Evolutionary conservation across 2,797 vertebrate genomes (phyloP).

Genomic region (Tadarida brasiliensis): DNA sequence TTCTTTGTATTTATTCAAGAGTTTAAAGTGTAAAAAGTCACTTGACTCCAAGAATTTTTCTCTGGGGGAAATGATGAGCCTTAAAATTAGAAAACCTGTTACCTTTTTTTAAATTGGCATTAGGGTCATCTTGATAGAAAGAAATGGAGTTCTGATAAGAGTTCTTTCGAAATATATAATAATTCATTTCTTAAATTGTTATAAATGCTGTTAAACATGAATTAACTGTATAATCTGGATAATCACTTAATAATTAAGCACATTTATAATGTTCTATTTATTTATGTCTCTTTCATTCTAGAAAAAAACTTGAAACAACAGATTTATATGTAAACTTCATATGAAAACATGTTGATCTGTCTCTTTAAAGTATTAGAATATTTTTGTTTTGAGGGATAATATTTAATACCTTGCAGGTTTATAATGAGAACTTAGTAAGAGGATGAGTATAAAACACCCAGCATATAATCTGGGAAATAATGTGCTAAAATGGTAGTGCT

Average conservation of each 20-base stretch:
- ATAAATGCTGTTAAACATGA: not conserved
- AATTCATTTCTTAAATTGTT: slow-evolving; percentile 13
- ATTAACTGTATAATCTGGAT: not conserved
- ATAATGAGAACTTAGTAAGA: slow-evolving; percentile 13
- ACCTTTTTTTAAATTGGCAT: not conserved
- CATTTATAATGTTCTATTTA: not conserved
- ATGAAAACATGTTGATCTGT: not conserved
- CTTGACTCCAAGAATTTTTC: not conserved
- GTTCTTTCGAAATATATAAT: not conserved
- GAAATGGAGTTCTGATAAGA: not conserved
- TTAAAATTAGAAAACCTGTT: not conserved
- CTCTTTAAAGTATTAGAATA: not conserved
- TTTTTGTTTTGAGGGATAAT: not conserved
- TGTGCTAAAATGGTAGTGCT: not conserved
- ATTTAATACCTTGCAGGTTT: not conserved
- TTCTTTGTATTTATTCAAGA: not conserved
- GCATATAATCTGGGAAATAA: not conserved
- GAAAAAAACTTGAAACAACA: not conserved
- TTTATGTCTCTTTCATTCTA: not conserved
- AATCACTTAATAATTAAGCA: not conserved
- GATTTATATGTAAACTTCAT: not conserved
- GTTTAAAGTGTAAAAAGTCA: not conserved
- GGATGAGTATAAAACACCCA: not conserved
- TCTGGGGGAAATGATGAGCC: not conserved
- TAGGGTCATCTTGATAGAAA: not conserved